Percentiles rank a stretch among this genome's conserved stretches.
Evolutionary conservation across 1,140 invertebrate species (phyloP).

Genomic region (Trypoxylus dichotomus): DNA sequence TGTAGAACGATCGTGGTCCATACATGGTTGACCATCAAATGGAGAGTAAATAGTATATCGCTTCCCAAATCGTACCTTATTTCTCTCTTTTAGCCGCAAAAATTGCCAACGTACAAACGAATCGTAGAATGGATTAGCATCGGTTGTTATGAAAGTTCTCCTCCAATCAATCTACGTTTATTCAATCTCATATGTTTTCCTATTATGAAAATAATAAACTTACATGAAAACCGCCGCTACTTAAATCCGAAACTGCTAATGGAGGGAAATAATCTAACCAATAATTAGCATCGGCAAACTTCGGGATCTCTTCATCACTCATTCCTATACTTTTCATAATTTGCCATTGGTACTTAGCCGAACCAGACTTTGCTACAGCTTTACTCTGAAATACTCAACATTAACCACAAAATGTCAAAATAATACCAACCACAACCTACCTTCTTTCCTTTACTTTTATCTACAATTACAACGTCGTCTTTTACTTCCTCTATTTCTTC

Average conservation of each 20-base stretch:
- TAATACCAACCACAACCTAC: conserved; percentile 53
- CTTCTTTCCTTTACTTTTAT: conserved; percentile 98
- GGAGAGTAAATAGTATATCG: conserved; percentile 97
- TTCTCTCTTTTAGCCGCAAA: conserved; percentile 78
- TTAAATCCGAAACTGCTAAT: conserved; percentile 82
- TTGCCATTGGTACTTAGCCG: conserved; percentile 96
- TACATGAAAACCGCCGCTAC: conserved; percentile 87
- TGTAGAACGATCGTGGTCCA: conserved; percentile 96
- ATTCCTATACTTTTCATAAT: conserved; percentile 96
- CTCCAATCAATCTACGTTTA: conserved; percentile 90
- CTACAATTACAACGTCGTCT: conserved; percentile 72
- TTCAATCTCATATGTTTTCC: background rate
- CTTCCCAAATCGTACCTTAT: conserved; percentile 96
- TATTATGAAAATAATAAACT: conserved; percentile 39
- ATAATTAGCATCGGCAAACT: conserved; percentile 88
- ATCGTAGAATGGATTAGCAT: conserved; percentile 97
- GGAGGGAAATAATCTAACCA: conserved; percentile 98
- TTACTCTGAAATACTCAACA: conserved; percentile 72
- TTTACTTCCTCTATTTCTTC: conserved; percentile 55
- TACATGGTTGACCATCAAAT: conserved; percentile 93
- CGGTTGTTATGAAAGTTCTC: conserved; percentile 96
- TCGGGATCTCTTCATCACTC: conserved; percentile 85
- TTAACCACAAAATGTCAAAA: background rate
- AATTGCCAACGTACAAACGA: conserved; percentile 99
- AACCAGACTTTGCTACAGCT: conserved; percentile 88